These are phyloP conservation scores for Gouania willdenowi DNA, from an alignment of 2,797 vertebrate species.

Conservation along the genomic window DNA sequence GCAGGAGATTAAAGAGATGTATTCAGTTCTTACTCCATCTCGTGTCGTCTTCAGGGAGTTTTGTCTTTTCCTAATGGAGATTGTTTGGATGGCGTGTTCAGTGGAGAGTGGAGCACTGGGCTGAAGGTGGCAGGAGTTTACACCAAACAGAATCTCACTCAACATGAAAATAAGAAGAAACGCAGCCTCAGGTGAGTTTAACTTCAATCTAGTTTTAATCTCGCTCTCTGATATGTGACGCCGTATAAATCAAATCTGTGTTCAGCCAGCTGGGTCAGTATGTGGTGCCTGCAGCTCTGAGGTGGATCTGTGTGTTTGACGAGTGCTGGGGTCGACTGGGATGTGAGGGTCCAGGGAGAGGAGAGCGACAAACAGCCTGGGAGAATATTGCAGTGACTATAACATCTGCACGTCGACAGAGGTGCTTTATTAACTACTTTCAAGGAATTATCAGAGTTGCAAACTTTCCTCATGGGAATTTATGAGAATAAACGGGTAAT, in stretches of 20 bases:
- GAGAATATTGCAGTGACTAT: conserved; percentile 91
- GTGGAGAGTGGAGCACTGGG: conserved; percentile 87
- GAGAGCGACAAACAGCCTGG: conserved; percentile 86
- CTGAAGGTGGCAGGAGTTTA: conserved; percentile 91
- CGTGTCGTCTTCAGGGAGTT: conserved; percentile 41
- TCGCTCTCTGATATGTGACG: no score
- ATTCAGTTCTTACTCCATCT: not conserved
- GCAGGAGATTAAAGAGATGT: no score
- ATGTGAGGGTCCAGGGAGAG: conserved; percentile 79
- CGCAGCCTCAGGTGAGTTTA: conserved; percentile 54
- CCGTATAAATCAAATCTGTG: not conserved
- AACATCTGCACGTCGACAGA: conserved; percentile 81
- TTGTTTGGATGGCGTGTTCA: conserved; percentile 87
- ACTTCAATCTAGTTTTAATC: no score
- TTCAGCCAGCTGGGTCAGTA: conserved; percentile 82
- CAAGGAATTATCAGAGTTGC: no score
- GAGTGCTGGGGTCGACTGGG: conserved; percentile 92
- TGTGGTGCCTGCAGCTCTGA: conserved; percentile 77
- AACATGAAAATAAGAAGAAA: conserved; percentile 76
- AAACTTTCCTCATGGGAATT: no score
- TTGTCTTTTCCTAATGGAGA: conserved; percentile 88
- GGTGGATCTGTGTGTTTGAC: conserved; percentile 91
- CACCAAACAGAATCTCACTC: conserved; percentile 80
- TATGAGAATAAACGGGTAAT: no score
- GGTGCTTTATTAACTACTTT: no score